Base-by-base conservation (phyloP, 1,140 invertebrate species). In the Anoplolepis gracilipes region DNA sequence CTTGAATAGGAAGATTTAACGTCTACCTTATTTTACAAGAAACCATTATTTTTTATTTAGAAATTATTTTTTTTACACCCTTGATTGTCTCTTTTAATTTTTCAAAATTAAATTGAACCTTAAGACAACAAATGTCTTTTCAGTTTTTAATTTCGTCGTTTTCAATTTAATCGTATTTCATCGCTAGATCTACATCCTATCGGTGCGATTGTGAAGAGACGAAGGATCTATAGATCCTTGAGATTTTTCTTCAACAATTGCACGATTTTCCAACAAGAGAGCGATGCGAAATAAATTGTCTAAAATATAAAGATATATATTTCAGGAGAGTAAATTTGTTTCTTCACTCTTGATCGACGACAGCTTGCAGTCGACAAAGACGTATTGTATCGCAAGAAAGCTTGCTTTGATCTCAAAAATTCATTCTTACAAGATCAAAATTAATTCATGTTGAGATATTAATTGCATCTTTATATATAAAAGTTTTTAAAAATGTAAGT, bases 311-410 rank as follows among this genome's bases (percentile, higher is more conserved):
- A 13, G n/a, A 22, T 36, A 33, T 55, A 55, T 55, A 73, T 6
- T 55, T 75, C 6, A 57, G 11, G 16, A 76, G 49, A 10, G 4
- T 22, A 46, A 78, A 67, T 42, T 59, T 19, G 2, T 30, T 46
- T 73, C 67, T 82, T 82, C 78, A 82, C 70, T 36, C 78, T 72
- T n/a, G 67, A 82, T 82, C 78, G 53, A 30, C 28, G 16, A 81
- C 8, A 81, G 49, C 55, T 61, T 82, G 67, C 78, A 82, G 19
- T 73, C n/a, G 28, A 82, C 78, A 82, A 82, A 82, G 78, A 73
- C 78, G 4, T 82, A 82, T 72, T 30, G 4, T 22, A 59, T 30
- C n/a, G 1, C 2, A 28, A 64, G 7, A 61, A 42, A 76, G 11
- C 7, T 39, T 16, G n/a, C 69, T 1, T 33, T 11, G 30, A 28